Evolutionary conservation across 2,888 invertebrate species (phyloP), one percentile per base, ranked within the genome.

Genomic region (Furcula furcula): DNA sequence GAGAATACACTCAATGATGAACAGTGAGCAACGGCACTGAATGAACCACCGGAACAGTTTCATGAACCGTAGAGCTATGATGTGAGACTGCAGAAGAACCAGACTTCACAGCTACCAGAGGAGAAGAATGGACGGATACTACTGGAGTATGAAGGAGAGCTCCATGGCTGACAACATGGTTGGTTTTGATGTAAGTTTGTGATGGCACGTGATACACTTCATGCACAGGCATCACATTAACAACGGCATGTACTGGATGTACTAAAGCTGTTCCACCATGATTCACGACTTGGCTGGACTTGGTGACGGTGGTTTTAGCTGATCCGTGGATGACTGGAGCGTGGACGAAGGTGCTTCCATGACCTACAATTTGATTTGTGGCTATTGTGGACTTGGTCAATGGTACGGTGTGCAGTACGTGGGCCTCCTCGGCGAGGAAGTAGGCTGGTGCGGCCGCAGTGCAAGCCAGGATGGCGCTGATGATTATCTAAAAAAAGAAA

Each of bases 11-110:
- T 55, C 40, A 74, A 62, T 76, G 78, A 42, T 82, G 76, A 1
- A 68, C 41, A 32, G 76, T 28, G 38, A 71, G 56, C 14, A 75
- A 31, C 0, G 72, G 61, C 4, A 63, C 19, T 14, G 75, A 72
- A 22, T 70, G 66, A 4, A 78, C 61, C 0, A 74, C 49, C 0
- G 80, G 81, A 1, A 76, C 71, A 3, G 79, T 78, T 36, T 83
- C 78, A 41, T 79, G 76, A 29, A 90, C 77, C 40, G 90, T 70
- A 26, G 87, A 76, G 69, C 91, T 84, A 62, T 90, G 78, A 62
- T 91, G 79, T 49, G 89, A 72, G 48, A 87, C 67, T 10, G 28
- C 28, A 4, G 28, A 28, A 9, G 28, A 6, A 1, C 28, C 9
- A 40, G 21, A 7, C 29, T 39, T 33, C 15, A 15, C 19, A 3